These are phyloP conservation scores for Nezara viridula DNA, from an alignment of 2,888 invertebrate species.

Conservation along the genomic window DNA sequence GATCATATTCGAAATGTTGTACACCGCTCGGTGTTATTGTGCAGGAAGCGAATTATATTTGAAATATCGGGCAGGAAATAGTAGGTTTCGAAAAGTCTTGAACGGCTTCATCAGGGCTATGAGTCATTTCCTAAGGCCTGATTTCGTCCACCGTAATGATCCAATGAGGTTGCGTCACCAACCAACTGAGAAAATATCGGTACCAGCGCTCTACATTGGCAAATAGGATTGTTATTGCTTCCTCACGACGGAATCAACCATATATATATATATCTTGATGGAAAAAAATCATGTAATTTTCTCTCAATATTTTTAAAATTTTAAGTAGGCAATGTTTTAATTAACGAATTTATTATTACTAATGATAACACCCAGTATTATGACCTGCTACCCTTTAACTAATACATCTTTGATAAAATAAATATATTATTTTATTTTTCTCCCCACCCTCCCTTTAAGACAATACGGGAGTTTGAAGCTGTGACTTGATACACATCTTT, in stretches of 20 bases:
- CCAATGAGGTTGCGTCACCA: background rate
- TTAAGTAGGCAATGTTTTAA: background rate
- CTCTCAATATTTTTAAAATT: background rate
- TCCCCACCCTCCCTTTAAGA: no score
- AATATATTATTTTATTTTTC: no score
- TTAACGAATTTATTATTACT: no score
- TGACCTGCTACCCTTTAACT: no score
- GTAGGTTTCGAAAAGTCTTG: constrained; percentile 41
- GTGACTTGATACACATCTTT: no score
- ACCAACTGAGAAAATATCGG: constrained; percentile 23
- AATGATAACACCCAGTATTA: no score
- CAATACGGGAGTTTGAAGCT: no score
- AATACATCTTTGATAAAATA: no score
- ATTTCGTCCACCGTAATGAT: constrained; percentile 41
- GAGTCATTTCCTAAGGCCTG: constrained; percentile 47
- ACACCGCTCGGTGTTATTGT: constrained; percentile 10
- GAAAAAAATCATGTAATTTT: background rate
- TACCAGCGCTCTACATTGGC: background rate
- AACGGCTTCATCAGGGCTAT: constrained; percentile 34
- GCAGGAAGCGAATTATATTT: constrained; percentile 44
- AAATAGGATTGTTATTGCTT: background rate
- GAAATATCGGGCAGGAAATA: constrained; percentile 38
- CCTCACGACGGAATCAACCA: background rate
- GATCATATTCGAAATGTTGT: background rate
- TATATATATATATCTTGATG: background rate